A percentile compares a stretch with the other conserved stretches of the same genome.
Conservation (phyloP, 2,113 vertebrate genomes). For the Meles meles region DNA sequence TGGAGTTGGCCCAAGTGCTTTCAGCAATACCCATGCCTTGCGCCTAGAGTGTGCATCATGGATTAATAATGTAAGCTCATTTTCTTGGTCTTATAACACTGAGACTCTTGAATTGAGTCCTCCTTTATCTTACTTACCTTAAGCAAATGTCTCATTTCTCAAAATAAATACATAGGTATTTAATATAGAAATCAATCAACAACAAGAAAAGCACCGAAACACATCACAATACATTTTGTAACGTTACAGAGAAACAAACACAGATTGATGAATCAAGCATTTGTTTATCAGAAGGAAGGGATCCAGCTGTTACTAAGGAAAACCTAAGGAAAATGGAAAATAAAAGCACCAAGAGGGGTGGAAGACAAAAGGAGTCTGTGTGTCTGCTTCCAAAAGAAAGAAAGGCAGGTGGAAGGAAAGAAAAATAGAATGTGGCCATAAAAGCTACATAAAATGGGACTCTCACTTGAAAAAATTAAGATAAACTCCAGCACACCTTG, state of each 20-base stretch:
- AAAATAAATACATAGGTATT: slow-evolving; percentile 74
- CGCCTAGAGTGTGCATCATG: background rate
- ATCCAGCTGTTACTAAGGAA: slow-evolving; percentile 69
- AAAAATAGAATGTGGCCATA: slow-evolving; percentile 77
- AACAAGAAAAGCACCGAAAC: slow-evolving; percentile 66
- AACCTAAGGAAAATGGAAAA: slow-evolving; percentile 80
- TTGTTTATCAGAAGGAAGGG: slow-evolving; percentile 73
- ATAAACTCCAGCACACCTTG: slow-evolving; percentile 97
- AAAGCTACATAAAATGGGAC: slow-evolving; percentile 84
- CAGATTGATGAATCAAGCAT: slow-evolving; percentile 61
- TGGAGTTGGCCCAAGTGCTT: background rate
- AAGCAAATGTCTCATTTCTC: slow-evolving; percentile 73
- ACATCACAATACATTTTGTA: slow-evolving; percentile 71
- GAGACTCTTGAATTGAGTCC: slow-evolving; percentile 37
- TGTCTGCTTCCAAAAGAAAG: slow-evolving; percentile 74
- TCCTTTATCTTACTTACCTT: slow-evolving; percentile 84
- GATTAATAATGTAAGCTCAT: background rate
- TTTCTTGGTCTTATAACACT: background rate
- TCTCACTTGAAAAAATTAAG: slow-evolving; percentile 84
- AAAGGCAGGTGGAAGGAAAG: slow-evolving; percentile 54
- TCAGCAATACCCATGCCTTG: background rate
- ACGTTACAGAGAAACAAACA: slow-evolving; percentile 73
- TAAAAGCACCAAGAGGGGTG: slow-evolving; percentile 55
- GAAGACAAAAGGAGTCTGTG: slow-evolving; percentile 53
- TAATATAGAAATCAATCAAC: slow-evolving; percentile 66